phyloP scores from a whole-genome alignment of 1,140 invertebrate genomes.

The Fopius arisanus region DNA sequence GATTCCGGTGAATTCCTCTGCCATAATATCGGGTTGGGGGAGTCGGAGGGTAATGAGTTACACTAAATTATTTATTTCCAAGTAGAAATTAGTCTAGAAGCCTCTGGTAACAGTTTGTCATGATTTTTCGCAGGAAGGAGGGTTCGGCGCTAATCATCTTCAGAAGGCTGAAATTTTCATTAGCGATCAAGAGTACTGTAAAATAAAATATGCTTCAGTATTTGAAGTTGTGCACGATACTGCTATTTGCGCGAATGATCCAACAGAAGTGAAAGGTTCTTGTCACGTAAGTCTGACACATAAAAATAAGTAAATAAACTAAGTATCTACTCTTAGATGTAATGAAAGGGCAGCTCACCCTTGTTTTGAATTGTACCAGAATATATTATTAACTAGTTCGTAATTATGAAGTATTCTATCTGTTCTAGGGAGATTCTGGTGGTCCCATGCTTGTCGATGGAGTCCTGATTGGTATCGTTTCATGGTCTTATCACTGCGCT shows the following conservation, averaged over 20 bases:
- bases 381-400: too few relatives aligned
- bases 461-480: conserved; percentile 55
- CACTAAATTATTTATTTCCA: too few relatives aligned
- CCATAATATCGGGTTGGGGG: conserved; percentile 32
- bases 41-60: neutral
- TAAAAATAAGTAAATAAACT: too few relatives aligned
- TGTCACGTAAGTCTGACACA: conserved; percentile 30
- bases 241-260: conserved; percentile 32
- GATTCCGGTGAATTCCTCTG: neutral
- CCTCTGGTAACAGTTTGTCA: neutral
- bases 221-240: conserved; percentile 23
- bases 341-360: too few relatives aligned
- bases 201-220: neutral
- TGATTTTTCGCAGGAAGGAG: neutral
- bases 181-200: conserved; percentile 23
- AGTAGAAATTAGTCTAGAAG: too few relatives aligned
- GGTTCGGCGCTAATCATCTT: conserved; percentile 15
- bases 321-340: too few relatives aligned
- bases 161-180: conserved; percentile 23
- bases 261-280: conserved; percentile 16
- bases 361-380: too few relatives aligned
- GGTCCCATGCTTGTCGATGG: conserved; percentile 62
- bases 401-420: too few relatives aligned
- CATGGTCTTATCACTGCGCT: conserved; percentile 58
- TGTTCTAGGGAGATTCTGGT: conserved; percentile 66